These are phyloP conservation scores for Serilophus lunatus DNA, from an alignment of 2,113 vertebrate genomes.

Conservation along the genomic window DNA sequence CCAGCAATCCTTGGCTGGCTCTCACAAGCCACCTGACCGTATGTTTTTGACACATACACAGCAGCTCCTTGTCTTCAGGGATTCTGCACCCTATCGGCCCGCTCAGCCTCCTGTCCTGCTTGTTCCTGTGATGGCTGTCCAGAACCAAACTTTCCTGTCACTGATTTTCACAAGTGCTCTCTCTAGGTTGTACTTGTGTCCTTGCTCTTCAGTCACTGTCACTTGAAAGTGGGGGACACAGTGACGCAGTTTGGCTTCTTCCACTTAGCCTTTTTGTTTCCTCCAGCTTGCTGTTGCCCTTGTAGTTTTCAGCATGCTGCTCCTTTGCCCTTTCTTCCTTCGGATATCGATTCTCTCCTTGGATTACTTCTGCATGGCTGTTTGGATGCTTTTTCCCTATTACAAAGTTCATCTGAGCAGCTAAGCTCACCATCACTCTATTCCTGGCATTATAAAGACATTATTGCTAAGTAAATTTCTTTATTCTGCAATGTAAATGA, in stretches of 20 bases:
- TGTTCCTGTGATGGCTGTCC: rapidly evolving
- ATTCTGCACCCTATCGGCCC: not conserved
- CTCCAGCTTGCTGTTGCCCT: rapidly evolving
- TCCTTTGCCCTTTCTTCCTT: not conserved
- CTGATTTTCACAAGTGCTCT: rapidly evolving
- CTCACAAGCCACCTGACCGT: not conserved
- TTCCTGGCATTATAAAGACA: not conserved
- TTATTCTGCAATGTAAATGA: not conserved
- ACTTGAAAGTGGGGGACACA: rapidly evolving
- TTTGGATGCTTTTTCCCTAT: not conserved
- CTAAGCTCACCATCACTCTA: not conserved
- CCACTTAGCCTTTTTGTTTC: too few species aligned
- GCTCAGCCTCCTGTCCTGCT: too few species aligned
- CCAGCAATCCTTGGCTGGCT: not conserved
- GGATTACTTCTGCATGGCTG: not conserved
- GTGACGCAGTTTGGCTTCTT: too few species aligned
- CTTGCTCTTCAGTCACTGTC: too few species aligned
- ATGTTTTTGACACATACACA: not conserved
- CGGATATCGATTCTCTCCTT: rapidly evolving
- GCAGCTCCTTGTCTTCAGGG: not conserved
- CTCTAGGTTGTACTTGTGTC: too few species aligned
- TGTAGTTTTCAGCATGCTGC: not conserved
- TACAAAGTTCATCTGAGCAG: not conserved
- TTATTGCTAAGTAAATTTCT: not conserved
- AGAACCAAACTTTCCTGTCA: rapidly evolving